Evolutionary conservation across 2,113 vertebrate species (phyloP), one percentile per base, ranked within the genome.

Genomic region (Colistium nudipinnis): DNA sequence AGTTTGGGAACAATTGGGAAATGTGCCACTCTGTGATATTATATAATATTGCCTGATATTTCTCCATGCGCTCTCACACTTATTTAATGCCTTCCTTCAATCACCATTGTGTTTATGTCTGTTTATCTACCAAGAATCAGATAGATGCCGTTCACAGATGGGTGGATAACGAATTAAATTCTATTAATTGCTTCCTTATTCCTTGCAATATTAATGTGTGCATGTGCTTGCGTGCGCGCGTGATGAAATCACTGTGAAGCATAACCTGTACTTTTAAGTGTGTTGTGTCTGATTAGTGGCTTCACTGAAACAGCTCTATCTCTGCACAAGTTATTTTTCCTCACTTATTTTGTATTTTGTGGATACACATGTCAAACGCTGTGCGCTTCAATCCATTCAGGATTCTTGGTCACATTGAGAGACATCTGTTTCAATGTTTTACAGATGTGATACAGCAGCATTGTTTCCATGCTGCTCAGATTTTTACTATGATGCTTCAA

Each of bases 111-210:
- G 19, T 25, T 28, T 65, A 30, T 57, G 17, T 62, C 36, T 44
- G 30, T 73, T 39, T 7, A 38, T 38, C 9, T 27, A 25, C 62
- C 12, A 19, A 49, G 35, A 31, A 52, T 70, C 17, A 24, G 54
- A 77, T 44, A 53, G 67, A 68, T 16, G 38, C 8, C 56, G 35
- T 35, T 70, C 49, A 70, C 64, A 74, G 76, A 74, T 62, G 65
- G 73, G 7, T 48, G n/a, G 56, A 62, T 70, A 68, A 77, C 41
- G 53, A 78, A 14, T 66, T n/a, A 36, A 35, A 63, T 45, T 49
- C 12, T 63, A 36, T 62, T 20, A 73, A 66, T 65, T 53, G 19
- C 47, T 52, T 64, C 45, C 63, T 30, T 3, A 49, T 35, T n/a
- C n/a, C 0, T 33, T 28, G 16, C 24, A 25, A 25, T 16, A 2